Conservation (phyloP, 2,888 invertebrate genomes). For the Tipula unca region DNA sequence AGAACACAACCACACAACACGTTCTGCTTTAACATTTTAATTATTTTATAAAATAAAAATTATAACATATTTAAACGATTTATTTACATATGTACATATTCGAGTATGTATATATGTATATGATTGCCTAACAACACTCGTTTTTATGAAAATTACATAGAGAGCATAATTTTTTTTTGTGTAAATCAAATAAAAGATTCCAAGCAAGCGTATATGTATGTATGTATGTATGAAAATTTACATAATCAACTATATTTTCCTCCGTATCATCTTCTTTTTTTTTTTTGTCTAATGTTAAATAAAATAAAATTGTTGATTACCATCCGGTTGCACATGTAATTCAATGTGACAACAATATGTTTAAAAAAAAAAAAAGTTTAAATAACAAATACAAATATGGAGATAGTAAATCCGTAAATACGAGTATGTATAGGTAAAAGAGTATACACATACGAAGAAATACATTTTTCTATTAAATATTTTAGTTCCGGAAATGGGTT, state of each 20-base stretch:
- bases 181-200: not conserved
- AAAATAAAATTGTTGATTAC: not conserved
- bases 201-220: not conserved
- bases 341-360: not conserved
- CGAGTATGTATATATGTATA: not conserved
- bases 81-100: not conserved
- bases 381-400: not conserved
- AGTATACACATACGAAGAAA: not conserved
- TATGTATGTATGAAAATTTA: not conserved
- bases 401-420: not conserved
- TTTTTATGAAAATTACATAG: not conserved
- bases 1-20: not conserved
- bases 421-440: not conserved
- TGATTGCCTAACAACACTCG: not conserved
- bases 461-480: not conserved
- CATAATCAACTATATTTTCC: conserved; percentile 2
- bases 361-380: not conserved
- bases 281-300: not conserved
- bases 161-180: not conserved
- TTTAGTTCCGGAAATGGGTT: conserved; percentile 14
- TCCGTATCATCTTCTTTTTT: not conserved
- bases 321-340: not conserved
- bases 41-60: not conserved
- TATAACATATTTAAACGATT: not conserved
- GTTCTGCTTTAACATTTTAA: not conserved